Conservation (phyloP, 1,140 invertebrate species). For the Glossosoma conforme region DNA sequence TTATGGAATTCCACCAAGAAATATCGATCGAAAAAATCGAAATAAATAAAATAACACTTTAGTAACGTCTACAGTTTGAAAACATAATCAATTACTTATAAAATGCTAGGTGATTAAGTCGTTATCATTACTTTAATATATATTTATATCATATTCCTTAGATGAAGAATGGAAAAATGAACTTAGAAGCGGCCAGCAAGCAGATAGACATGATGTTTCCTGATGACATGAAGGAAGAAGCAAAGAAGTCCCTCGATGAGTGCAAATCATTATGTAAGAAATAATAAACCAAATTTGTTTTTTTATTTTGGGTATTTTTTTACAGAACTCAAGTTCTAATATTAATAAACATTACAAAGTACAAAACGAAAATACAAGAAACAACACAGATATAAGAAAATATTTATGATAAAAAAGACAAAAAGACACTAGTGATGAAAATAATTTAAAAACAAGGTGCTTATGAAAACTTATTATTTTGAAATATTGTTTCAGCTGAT, state of each 20-base stretch:
- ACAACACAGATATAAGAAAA: too few relatives aligned
- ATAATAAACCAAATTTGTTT: not conserved
- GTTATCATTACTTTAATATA: too few relatives aligned
- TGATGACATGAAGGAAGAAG: constrained; percentile 43
- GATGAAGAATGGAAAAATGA: constrained; percentile 49
- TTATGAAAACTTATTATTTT: not conserved
- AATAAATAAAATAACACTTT: too few relatives aligned
- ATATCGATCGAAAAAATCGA: too few relatives aligned
- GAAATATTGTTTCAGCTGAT: constrained; percentile 43
- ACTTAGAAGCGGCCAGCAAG: constrained; percentile 44
- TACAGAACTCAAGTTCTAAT: too few relatives aligned
- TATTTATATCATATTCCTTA: too few relatives aligned
- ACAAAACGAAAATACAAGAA: not conserved
- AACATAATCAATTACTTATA: too few relatives aligned
- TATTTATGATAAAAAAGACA: too few relatives aligned
- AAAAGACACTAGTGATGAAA: too few relatives aligned
- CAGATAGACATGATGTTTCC: constrained; percentile 46
- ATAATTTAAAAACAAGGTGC: not conserved
- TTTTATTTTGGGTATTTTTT: not conserved
- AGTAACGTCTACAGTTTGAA: too few relatives aligned
- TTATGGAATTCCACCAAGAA: too few relatives aligned
- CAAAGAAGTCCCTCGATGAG: constrained; percentile 40
- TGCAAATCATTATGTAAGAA: constrained; percentile 45
- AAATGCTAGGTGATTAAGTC: too few relatives aligned
- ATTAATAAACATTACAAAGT: not conserved